Base-by-base conservation (phyloP, 1,140 invertebrate species). In the Acromyrmex echinatior region DNA sequence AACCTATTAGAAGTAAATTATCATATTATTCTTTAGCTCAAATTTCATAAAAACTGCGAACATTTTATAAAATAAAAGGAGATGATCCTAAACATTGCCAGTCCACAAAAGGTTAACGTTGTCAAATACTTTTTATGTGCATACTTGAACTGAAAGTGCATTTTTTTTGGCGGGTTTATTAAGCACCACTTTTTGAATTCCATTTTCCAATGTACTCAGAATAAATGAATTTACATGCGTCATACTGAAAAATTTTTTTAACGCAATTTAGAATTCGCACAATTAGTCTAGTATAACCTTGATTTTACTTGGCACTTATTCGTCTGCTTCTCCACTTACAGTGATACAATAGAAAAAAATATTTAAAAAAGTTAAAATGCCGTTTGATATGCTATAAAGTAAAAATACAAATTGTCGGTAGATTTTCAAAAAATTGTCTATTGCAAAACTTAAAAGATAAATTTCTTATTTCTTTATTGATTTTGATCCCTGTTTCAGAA, bases 121-220 rank as follows among this genome's bases (percentile, higher is more conserved):
- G 49, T 25, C 45, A 53, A 70, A 28, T 63, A 62, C 66, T 1
- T 4, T 73, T 45, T 53, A 28, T n/a, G 9, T 86, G 71, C 35
- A 78, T 92, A 94, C 93, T 76, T 88, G 21, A 28, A 76, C 79
- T 82, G 96, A 97, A 3, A 99, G 94, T 10, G 98, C 98, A 96
- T 99, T 99, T 92, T 97, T 98, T 90, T 97, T 97, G 56, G 93
- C 91, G 10, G 98, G 98, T 71, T 97, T 96, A 94, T 98, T 98
- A 62, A 98, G 96, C 74, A 95, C 96, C n/a, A 99, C 96, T 74
- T 95, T 96, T 85, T 95, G 95, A 6, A 97, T 94, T 87, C 96
- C 96, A 91, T 96, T 95, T 71, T 96, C 89, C 14, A 93, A 87
- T 3, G 73, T 87, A 63, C 3, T 60, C 49, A 93, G 77, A 91